Evolutionary conservation across 2,113 vertebrate species (phyloP).

Genomic region (Charina bottae): DNA sequence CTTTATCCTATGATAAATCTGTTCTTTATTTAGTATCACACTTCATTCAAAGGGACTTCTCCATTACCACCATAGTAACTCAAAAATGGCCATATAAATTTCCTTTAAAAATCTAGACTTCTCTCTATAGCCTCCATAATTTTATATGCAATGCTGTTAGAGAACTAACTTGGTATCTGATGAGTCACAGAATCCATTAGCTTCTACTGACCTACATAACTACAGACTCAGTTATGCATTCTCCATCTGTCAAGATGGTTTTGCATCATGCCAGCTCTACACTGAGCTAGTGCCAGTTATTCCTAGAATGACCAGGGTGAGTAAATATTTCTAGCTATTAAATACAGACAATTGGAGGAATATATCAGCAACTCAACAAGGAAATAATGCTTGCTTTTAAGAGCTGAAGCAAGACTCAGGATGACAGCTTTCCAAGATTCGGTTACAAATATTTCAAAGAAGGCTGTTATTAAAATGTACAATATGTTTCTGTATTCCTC

Average conservation of each 20-base stretch:
- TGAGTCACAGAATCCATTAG: constrained; percentile 54
- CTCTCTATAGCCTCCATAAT: constrained; percentile 15
- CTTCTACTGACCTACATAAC: constrained; percentile 62
- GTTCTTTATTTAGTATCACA: background rate
- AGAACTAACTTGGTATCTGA: constrained; percentile 36
- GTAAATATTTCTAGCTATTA: constrained; percentile 64
- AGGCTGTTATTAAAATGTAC: background rate
- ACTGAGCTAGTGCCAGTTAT: constrained; percentile 46
- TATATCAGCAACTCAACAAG: constrained; percentile 50
- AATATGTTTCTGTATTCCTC: background rate
- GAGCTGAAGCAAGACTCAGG: constrained; percentile 11
- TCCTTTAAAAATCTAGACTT: background rate
- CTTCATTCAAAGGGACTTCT: constrained; percentile 33
- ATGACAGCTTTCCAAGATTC: constrained; percentile 54
- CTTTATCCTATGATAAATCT: background rate
- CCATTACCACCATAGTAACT: background rate
- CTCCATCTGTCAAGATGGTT: constrained; percentile 51
- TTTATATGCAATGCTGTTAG: constrained; percentile 45
- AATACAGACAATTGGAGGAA: constrained; percentile 47
- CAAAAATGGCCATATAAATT: background rate
- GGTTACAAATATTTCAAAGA: constrained; percentile 47
- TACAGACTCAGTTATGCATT: constrained; percentile 54
- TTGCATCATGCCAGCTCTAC: constrained; percentile 54
- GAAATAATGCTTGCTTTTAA: constrained; percentile 54
- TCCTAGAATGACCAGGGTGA: constrained; percentile 43